Conservation (phyloP, 2,888 invertebrate genomes). For the Harpagoxenus sublaevis region DNA sequence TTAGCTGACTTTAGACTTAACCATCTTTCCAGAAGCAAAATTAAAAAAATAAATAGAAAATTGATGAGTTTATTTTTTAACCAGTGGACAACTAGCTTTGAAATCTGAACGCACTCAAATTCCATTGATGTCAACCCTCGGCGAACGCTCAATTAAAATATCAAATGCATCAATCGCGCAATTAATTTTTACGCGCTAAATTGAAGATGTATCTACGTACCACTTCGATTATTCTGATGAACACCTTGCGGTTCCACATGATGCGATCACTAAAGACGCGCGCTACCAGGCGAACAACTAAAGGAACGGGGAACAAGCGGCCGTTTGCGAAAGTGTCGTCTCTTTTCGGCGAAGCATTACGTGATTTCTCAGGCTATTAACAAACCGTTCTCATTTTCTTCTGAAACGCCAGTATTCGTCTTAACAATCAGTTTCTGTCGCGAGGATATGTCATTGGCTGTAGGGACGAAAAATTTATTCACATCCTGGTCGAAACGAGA, state of each 20-base stretch:
- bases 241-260: conserved; percentile 85
- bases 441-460: neutral
- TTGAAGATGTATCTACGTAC: conserved; percentile 74
- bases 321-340: conserved; percentile 58
- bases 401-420: conserved; percentile 30
- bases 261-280: conserved; percentile 49
- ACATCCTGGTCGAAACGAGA: neutral
- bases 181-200: neutral
- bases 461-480: neutral
- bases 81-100: too few relatives aligned
- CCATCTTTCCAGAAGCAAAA: neutral
- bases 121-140: neutral
- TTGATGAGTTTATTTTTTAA: neutral
- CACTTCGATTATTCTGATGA: conserved; percentile 84
- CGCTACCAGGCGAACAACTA: conserved; percentile 36
- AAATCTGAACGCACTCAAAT: neutral
- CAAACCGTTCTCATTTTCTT: conserved; percentile 51
- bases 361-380: conserved; percentile 54
- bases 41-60: neutral
- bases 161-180: neutral
- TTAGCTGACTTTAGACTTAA: neutral
- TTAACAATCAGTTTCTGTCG: conserved; percentile 8
- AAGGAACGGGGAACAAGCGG: conserved; percentile 16
- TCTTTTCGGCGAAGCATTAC: conserved; percentile 65
- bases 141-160: neutral